These are phyloP conservation scores for Periophthalmodon schlosseri DNA, from an alignment of 2,113 vertebrate species.

Conservation along the genomic window DNA sequence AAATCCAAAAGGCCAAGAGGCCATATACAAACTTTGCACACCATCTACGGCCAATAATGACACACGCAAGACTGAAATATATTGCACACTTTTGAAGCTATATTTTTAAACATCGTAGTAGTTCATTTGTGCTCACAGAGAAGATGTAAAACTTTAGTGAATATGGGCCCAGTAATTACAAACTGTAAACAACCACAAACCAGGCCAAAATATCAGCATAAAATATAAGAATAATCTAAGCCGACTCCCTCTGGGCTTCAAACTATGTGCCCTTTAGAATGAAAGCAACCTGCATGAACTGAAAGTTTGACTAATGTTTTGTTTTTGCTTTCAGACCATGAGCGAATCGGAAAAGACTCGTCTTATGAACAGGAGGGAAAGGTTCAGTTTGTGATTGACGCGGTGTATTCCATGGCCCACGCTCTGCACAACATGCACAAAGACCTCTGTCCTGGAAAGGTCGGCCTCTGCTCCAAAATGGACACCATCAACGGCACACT, in stretches of 20 bases:
- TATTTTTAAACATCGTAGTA: background rate
- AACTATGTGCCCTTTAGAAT: background rate
- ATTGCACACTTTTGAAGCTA: background rate
- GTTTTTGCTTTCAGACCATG: constrained; percentile 77
- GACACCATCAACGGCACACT: constrained; percentile 87
- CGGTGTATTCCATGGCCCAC: constrained; percentile 92
- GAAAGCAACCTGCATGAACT: background rate
- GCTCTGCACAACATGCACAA: constrained; percentile 94
- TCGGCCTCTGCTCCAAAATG: constrained; percentile 90
- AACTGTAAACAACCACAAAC: no score
- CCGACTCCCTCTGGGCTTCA: background rate
- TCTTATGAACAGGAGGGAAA: constrained; percentile 95
- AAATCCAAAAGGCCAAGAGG: background rate
- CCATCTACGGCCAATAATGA: no score
- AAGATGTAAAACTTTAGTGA: no score
- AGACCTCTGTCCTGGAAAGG: constrained; percentile 86
- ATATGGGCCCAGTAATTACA: no score
- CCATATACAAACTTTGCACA: no score
- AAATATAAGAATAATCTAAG: no score
- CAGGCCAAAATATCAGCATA: no score
- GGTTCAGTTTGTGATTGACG: constrained; percentile 94
- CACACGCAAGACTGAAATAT: no score
- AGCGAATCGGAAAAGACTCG: constrained; percentile 92
- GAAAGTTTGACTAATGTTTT: constrained; percentile 14
- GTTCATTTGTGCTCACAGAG: background rate